Base-by-base conservation (phyloP, 2,797 vertebrate genomes). In the Thaleichthys pacificus region DNA sequence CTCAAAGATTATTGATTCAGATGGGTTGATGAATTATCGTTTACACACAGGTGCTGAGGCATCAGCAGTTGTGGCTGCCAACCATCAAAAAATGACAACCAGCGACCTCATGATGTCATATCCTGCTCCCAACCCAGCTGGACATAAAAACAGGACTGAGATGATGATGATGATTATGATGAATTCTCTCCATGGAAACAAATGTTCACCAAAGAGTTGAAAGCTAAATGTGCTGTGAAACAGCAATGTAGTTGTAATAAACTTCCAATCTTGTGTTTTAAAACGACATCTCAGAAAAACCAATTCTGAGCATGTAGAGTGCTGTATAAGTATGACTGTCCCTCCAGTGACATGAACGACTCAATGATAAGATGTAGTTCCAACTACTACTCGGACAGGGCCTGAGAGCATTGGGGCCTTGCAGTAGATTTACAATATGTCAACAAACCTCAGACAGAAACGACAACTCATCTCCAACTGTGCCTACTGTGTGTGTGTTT, bases 401-500 rank as follows among this genome's bases (percentile, higher is more conserved):
- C 73, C 84, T 90, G 80, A 82, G 42, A 47, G 2, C 38, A 42
- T 71, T 12, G 58, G 74, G 72, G 64, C 76, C 76, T 75, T 21
- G 24, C 49, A 68, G 42, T 47, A 30, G 28, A 30, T 30, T 30
- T 2, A 30, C 42, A 47, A 1, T 47, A 8, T 14, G 12, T 8
- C 42, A 3, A 3, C 42, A 14, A 47, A 47, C 42, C 3, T 47
- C 42, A 51, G 61, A 61, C 12, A 28, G 42, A 8, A 12, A 42
- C 22, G 61, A 70, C 65, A 69, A 0, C 3, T 57, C 21, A 62
- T 70, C 47, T 61, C 26, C 35, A 14, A 38, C 2, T 22, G 8
- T 14, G 42, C 42, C 42, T n/a, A 69, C 28, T 63, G 61, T 63
- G 28, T 63, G 66, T 68, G 71, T 19, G 51, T 54, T 17, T 56